Percentiles rank a stretch among this genome's conserved stretches.
Evolutionary conservation across 2,797 vertebrate genomes (phyloP).

Genomic region (Cryptoblepharus egeriae): DNA sequence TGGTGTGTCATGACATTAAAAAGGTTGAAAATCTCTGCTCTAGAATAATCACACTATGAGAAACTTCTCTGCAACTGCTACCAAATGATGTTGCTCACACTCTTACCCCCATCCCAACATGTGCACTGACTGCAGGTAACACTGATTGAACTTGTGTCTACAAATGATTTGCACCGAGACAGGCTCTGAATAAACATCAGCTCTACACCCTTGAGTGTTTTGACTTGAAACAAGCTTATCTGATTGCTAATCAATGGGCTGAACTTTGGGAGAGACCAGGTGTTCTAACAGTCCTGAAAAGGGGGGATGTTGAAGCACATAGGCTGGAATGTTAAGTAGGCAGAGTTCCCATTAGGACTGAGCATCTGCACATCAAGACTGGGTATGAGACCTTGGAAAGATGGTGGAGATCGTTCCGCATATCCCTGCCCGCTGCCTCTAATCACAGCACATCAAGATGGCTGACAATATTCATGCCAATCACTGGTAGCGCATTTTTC

Average conservation of each 20-base stretch:
- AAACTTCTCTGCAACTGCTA: background rate
- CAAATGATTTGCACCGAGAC: constrained; percentile 28
- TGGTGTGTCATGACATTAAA: too few species aligned
- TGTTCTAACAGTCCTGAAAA: constrained; percentile 25
- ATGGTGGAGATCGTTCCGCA: background rate
- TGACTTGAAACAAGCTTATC: constrained; percentile 48
- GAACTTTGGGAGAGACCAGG: constrained; percentile 12
- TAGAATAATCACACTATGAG: background rate
- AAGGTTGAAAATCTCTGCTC: too few species aligned
- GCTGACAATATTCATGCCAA: background rate
- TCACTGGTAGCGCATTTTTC: constrained; percentile 40
- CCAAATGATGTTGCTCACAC: background rate
- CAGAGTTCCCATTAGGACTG: background rate
- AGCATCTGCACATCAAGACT: too few species aligned
- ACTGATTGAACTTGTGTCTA: background rate
- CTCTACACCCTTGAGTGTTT: constrained; percentile 36
- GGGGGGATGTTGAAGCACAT: background rate
- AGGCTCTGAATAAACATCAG: constrained; percentile 20
- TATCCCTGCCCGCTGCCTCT: background rate
- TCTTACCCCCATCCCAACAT: background rate
- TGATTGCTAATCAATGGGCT: constrained; percentile 49
- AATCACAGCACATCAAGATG: background rate
- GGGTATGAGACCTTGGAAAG: background rate
- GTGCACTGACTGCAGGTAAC: background rate
- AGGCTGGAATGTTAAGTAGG: background rate